A percentile compares a stretch with the other conserved stretches of the same genome.
Conservation (phyloP, 2,113 vertebrate genomes). For the Scortum barcoo region DNA sequence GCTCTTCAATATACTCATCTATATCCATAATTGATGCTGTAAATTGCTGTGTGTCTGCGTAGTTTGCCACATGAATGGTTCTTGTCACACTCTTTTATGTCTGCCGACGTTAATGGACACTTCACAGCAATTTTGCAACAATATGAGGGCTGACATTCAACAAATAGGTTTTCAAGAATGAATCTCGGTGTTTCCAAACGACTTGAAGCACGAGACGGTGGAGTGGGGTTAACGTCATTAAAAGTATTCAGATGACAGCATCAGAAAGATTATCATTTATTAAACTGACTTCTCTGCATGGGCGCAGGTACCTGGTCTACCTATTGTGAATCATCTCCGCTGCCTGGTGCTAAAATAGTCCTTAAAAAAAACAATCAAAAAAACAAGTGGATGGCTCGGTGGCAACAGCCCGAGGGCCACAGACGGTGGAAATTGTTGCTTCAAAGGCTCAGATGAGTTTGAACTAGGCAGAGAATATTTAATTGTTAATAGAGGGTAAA, state of each 20-base stretch:
- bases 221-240: background rate
- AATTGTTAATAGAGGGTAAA: constrained; percentile 41
- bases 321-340: constrained; percentile 26
- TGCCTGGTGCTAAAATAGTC: constrained; percentile 20
- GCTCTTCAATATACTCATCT: constrained; percentile 5
- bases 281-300: constrained; percentile 11
- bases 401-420: constrained; percentile 41
- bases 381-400: constrained; percentile 9
- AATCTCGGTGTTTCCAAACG: background rate
- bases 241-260: constrained; percentile 8
- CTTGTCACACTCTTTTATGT: background rate
- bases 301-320: constrained; percentile 13
- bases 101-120: constrained; percentile 14
- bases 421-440: constrained; percentile 14
- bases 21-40: background rate
- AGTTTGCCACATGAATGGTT: background rate
- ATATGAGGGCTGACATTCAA: background rate
- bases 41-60: background rate
- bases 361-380: constrained; percentile 35
- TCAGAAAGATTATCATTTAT: constrained; percentile 22
- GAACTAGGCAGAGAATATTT: constrained; percentile 29
- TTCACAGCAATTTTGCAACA: constrained; percentile 23
- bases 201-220: background rate
- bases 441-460: constrained; percentile 35
- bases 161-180: constrained; percentile 12